Conservation (phyloP, 2,888 invertebrate species). For the Parelbella ahira region DNA sequence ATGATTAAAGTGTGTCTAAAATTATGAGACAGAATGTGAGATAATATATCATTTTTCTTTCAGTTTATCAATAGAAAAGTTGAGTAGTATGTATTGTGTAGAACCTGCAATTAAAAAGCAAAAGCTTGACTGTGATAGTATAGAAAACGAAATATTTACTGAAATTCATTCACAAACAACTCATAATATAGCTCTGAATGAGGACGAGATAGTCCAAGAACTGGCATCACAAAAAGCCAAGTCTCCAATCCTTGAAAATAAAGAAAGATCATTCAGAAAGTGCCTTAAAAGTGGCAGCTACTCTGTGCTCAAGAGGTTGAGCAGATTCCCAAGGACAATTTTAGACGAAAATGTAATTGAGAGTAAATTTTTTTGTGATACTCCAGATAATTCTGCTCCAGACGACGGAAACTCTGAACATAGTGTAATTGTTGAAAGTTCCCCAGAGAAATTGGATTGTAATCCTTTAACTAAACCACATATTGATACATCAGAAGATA, state of each 20-base stretch:
- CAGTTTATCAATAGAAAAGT: slow-evolving; percentile 66
- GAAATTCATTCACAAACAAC: slow-evolving; percentile 31
- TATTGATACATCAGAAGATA: too few relatives aligned
- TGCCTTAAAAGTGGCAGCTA: slow-evolving; percentile 48
- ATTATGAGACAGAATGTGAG: too few relatives aligned
- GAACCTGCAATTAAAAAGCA: slow-evolving; percentile 57
- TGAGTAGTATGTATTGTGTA: slow-evolving; percentile 67
- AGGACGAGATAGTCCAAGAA: slow-evolving; percentile 37
- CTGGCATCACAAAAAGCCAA: slow-evolving; percentile 35
- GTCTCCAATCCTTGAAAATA: slow-evolving; percentile 72
- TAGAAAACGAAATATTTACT: slow-evolving; percentile 32
- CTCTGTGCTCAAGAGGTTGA: slow-evolving; percentile 63
- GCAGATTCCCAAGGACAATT: slow-evolving; percentile 73
- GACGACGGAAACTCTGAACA: too few relatives aligned
- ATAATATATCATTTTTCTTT: too few relatives aligned
- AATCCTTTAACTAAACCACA: slow-evolving; percentile 11
- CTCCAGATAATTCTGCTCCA: slow-evolving; percentile 34
- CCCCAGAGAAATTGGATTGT: slow-evolving; percentile 39
- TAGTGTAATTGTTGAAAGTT: slow-evolving; percentile 40
- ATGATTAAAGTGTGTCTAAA: too few relatives aligned
- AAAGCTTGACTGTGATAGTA: slow-evolving; percentile 40
- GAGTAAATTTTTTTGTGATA: slow-evolving; percentile 79
- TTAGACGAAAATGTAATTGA: slow-evolving; percentile 71
- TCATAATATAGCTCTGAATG: slow-evolving; percentile 38
- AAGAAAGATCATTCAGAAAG: slow-evolving; percentile 60